Base-by-base conservation (phyloP, 2,113 vertebrate genomes). In the Mellivora capensis region DNA sequence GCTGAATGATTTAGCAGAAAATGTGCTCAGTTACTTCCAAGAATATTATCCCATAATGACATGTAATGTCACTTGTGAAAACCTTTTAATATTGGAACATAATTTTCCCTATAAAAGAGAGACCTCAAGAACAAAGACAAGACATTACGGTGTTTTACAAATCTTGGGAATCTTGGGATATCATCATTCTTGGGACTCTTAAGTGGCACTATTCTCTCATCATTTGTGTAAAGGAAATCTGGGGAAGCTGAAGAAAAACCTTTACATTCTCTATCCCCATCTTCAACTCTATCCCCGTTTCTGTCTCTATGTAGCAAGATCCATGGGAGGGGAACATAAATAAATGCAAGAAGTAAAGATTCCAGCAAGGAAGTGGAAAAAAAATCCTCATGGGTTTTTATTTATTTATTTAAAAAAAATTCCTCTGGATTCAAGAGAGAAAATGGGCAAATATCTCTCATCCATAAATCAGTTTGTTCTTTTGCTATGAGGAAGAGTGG, bases 1-100 rank as follows among this genome's bases (percentile, higher is more conserved):
- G 29, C 10, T 87, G 49, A 90, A 87, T 94, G 81, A 94, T 71
- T 94, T 93, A 94, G 76, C 44, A 83, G 64, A 77, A 93, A 88
- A 94, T 83, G 21, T 91, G 47, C 64, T 87, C 61, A 80, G 62
- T 94, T 96, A 71, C 37, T 87, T 95, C 64, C 37, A 90, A 87
- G 47, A 90, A 37, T 87, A 80, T 94, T 93, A 69, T 89, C 95
- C 21, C 42, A 71, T 87, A 84, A 84, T 49, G 64, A 93, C 49
- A 81, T 76, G 29, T 44, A 97, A 80, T 87, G 17, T 91, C 39
- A 94, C 47, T 76, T 37, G 86, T 64, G 84, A 82, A 93, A 93
- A 79, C 62, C 15, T 42, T 42, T 92, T 29, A 37, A 8, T 83
- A 31, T 20, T 17, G 2, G 2, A 74, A 57, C 31, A 42, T 52